Percentiles rank a stretch among this genome's conserved stretches.
phyloP scores from a whole-genome alignment of 2,888 invertebrate genomes.

The Hipparchia semele region DNA sequence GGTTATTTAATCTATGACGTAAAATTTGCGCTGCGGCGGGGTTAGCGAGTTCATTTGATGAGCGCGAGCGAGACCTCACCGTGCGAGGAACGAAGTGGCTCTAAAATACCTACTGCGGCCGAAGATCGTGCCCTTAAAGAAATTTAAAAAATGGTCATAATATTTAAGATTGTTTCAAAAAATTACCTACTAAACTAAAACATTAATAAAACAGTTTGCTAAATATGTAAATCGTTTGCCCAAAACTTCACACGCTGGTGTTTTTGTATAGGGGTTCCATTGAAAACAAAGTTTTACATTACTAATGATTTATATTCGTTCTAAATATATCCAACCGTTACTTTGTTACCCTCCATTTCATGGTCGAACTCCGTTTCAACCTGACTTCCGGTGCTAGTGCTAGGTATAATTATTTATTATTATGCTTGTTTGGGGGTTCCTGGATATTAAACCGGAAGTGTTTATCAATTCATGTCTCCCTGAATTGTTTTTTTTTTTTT shows the following conservation, averaged over 20 bases:
- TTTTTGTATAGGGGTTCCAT: slow-evolving; percentile 1
- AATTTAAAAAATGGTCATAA: no score
- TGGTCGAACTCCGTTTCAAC: slow-evolving; percentile 19
- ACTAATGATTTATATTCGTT: slow-evolving; percentile 15
- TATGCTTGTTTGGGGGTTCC: slow-evolving; percentile 4
- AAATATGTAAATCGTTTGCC: neutral
- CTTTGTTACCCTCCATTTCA: slow-evolving; percentile 25
- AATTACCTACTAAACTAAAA: no score
- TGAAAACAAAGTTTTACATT: slow-evolving; percentile 15
- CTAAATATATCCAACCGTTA: slow-evolving; percentile 6
- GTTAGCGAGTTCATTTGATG: no score
- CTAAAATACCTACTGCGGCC: no score
- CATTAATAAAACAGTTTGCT: no score
- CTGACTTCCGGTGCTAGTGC: slow-evolving; percentile 27
- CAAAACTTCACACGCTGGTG: neutral
- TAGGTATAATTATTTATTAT: slow-evolving; percentile 17
- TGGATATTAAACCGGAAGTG: slow-evolving; percentile 15
- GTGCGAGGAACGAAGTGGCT: no score
- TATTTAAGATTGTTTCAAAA: no score
- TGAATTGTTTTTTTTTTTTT: neutral
- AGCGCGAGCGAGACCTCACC: no score
- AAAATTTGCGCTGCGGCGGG: no score
- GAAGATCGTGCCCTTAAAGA: no score
- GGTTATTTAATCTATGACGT: no score
- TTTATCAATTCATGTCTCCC: slow-evolving; percentile 2